phyloP scores from a whole-genome alignment of 2,888 invertebrate genomes.

The Drymonia ruficornis region DNA sequence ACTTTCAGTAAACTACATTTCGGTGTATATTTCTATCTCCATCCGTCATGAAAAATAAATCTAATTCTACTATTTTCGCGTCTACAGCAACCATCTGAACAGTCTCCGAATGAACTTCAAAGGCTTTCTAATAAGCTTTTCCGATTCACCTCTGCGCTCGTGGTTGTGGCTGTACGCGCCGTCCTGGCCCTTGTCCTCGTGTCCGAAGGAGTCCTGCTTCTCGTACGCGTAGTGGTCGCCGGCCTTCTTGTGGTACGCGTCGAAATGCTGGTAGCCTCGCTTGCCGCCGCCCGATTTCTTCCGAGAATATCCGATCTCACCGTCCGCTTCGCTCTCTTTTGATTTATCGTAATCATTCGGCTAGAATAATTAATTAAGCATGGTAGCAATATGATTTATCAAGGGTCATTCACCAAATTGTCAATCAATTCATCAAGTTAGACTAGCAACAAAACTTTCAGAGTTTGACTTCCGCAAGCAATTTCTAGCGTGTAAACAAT shows the following conservation, averaged over 20 bases:
- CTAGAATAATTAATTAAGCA: background rate
- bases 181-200: conserved; percentile 77
- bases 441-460: no score
- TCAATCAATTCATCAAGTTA: no score
- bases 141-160: conserved; percentile 67
- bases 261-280: conserved; percentile 89
- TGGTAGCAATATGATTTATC: no score
- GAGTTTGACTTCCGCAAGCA: no score
- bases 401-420: no score
- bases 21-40: no score
- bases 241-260: conserved; percentile 89
- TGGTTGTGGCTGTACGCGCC: conserved; percentile 72
- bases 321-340: conserved; percentile 86
- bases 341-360: conserved; percentile 82
- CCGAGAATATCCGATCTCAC: conserved; percentile 87
- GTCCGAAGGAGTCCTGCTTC: conserved; percentile 87
- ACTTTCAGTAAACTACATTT: background rate
- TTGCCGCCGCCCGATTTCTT: conserved; percentile 87
- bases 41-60: background rate
- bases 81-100: conserved; percentile 55
- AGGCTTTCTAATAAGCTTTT: conserved; percentile 54
- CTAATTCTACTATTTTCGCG: conserved; percentile 5
- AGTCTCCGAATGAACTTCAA: conserved; percentile 58
- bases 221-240: conserved; percentile 90
- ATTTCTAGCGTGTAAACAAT: no score